Conservation (phyloP, 2,888 invertebrate species). For the Chrysotoxum bicinctum region DNA sequence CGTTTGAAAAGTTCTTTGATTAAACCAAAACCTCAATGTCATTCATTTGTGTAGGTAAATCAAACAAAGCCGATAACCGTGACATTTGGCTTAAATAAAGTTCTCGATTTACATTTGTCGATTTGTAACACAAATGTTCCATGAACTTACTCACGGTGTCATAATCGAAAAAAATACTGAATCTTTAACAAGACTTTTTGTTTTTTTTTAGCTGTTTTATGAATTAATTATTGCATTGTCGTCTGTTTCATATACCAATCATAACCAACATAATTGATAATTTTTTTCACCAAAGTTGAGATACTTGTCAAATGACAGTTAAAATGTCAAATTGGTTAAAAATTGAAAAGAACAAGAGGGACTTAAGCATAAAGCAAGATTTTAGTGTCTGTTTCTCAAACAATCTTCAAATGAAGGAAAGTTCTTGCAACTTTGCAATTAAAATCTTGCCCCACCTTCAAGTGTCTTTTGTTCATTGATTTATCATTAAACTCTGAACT, state of each 20-base stretch:
- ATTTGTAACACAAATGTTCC: not conserved
- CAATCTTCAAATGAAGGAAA: not conserved
- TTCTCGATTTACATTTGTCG: not conserved
- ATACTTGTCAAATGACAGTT: no score
- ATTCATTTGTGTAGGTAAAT: not conserved
- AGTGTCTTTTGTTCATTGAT: no score
- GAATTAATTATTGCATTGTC: not conserved
- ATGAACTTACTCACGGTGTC: not conserved
- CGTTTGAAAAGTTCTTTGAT: not conserved
- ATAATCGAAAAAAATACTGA: not conserved
- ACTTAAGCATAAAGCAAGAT: no score
- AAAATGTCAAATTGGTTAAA: no score
- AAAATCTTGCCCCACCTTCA: not conserved
- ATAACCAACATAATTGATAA: no score
- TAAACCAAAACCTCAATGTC: not conserved
- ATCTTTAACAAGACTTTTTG: not conserved
- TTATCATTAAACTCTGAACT: not conserved
- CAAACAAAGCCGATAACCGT: not conserved
- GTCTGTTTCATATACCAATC: not conserved
- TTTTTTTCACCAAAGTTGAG: no score
- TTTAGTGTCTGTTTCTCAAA: no score
- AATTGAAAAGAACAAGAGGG: no score
- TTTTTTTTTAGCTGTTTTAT: not conserved
- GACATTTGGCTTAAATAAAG: not conserved
- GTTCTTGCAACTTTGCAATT: rapidly evolving